Conservation (phyloP, 2,888 invertebrate species). For the Pristionchus arcanus region DNA sequence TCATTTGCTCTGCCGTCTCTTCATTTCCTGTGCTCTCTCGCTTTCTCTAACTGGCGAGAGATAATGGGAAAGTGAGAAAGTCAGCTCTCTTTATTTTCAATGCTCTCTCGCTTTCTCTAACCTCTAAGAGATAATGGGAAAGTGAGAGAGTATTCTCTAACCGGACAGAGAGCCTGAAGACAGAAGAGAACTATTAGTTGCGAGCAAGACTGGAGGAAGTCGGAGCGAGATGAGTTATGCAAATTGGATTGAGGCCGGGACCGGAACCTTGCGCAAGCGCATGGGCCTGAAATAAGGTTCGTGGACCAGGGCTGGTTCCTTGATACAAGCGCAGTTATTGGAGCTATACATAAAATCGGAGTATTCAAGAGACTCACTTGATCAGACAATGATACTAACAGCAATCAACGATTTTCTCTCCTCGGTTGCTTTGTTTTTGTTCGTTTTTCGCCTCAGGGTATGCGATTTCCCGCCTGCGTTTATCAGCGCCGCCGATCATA, state of each 20-base stretch:
- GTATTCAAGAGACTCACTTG: not conserved
- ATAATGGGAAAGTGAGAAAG: no score
- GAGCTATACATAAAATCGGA: no score
- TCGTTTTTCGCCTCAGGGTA: not conserved
- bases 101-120: not conserved
- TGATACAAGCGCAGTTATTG: no score
- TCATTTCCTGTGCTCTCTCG: not conserved
- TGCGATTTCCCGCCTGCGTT: not conserved
- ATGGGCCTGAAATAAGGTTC: not conserved
- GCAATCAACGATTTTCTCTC: not conserved
- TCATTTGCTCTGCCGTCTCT: conserved; percentile 17
- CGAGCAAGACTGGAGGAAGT: not conserved
- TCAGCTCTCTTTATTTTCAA: no score
- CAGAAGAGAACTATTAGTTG: not conserved
- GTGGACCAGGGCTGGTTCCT: not conserved
- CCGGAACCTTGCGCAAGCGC: conserved; percentile 14
- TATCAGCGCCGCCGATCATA: not conserved
- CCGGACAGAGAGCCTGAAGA: not conserved
- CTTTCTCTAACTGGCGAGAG: no score
- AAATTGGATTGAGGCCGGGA: conserved; percentile 19
- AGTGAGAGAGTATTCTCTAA: no score
- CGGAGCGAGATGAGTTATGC: conserved; percentile 53
- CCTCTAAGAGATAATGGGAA: not conserved
- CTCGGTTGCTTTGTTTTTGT: not conserved
- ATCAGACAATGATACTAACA: not conserved